Evolutionary conservation across 2,797 vertebrate genomes (phyloP).

Genomic region (Notamacropus eugenii): DNA sequence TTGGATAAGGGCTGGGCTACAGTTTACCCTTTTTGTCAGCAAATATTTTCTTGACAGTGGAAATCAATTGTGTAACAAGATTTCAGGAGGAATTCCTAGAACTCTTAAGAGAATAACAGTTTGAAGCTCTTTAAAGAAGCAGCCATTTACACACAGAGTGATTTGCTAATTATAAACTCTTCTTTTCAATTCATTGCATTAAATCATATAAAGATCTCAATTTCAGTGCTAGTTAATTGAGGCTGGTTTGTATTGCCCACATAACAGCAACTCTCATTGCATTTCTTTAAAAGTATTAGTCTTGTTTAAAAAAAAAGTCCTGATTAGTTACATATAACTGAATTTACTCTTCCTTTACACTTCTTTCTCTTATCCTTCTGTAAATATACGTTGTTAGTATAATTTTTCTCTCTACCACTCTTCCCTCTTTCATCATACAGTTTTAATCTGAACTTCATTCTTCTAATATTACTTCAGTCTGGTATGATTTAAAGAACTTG

Average conservation of each 20-base stretch:
- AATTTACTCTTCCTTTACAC: background rate
- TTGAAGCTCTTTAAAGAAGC: constrained; percentile 37
- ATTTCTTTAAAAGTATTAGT: background rate
- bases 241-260: background rate
- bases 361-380: constrained; percentile 1
- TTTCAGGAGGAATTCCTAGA: background rate
- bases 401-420: background rate
- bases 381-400: background rate
- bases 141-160: background rate
- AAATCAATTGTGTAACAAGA: constrained; percentile 16
- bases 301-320: background rate
- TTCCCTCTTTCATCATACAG: background rate
- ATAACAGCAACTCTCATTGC: background rate
- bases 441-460: background rate
- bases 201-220: background rate
- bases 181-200: background rate
- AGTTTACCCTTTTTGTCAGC: constrained; percentile 23
- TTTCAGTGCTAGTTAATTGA: background rate
- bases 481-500: background rate
- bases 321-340: background rate
- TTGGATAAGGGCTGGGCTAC: background rate
- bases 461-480: background rate
- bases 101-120: constrained; percentile 8
- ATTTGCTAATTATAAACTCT: background rate
- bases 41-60: constrained; percentile 8